phyloP scores from a whole-genome alignment of 2,797 vertebrate genomes.

The Astyanax mexicanus region DNA sequence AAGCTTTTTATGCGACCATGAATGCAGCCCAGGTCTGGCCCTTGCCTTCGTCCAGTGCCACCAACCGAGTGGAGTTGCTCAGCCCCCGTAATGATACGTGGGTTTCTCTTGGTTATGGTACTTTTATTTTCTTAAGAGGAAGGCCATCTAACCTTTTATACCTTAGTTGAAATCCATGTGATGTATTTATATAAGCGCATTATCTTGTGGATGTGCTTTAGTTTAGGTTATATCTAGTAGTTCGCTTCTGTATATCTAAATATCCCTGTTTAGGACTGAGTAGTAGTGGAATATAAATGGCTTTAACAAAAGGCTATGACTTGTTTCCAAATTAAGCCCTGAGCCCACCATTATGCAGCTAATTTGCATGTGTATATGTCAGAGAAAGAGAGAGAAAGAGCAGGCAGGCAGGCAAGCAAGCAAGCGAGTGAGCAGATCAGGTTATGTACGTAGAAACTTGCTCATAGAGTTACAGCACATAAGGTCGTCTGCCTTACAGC shows the following conservation, averaged over 20 bases:
- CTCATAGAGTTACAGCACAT: slow-evolving; percentile 57
- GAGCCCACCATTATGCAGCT: slow-evolving; percentile 46
- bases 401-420: too few species aligned
- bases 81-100: slow-evolving; percentile 10
- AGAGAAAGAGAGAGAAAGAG: background rate
- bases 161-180: too few species aligned
- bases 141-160: too few species aligned
- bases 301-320: too few species aligned
- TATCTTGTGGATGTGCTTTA: too few species aligned
- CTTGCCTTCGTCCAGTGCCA: slow-evolving; percentile 3
- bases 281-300: too few species aligned
- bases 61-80: background rate
- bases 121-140: background rate
- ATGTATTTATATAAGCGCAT: too few species aligned
- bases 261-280: too few species aligned
- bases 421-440: slow-evolving; percentile 44
- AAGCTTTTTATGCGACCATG: slow-evolving; percentile 23
- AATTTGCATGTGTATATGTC: slow-evolving; percentile 43
- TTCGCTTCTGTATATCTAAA: too few species aligned
- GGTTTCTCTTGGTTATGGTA: background rate
- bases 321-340: too few species aligned
- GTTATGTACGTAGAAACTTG: slow-evolving; percentile 61
- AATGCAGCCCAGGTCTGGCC: slow-evolving; percentile 4
- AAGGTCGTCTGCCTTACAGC: slow-evolving; percentile 46
- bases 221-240: too few species aligned